phyloP scores from a whole-genome alignment of 2,797 vertebrate species.

The Brachyalestes nurse region DNA sequence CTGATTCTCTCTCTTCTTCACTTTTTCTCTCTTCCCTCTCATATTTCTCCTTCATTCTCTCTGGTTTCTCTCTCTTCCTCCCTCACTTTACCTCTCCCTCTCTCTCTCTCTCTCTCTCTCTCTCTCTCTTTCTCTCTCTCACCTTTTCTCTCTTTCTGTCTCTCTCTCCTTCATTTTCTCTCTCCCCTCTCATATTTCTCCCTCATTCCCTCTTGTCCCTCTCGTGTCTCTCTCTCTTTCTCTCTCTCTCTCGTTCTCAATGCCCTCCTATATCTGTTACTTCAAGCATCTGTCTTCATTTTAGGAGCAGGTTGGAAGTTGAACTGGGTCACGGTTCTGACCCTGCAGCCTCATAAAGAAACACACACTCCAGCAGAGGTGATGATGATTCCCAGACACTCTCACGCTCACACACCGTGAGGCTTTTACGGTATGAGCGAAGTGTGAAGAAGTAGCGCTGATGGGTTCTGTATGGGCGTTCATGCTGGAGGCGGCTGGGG shows the following conservation, averaged over 20 bases:
- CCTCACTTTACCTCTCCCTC: neutral
- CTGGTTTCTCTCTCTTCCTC: slow-evolving; percentile 18
- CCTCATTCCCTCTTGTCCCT: neutral
- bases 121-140: neutral
- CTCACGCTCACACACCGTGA: slow-evolving; percentile 16
- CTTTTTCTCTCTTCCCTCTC: neutral
- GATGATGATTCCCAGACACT: slow-evolving; percentile 44
- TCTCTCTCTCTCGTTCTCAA: neutral
- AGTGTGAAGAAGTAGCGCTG: slow-evolving; percentile 29
- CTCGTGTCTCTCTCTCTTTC: neutral
- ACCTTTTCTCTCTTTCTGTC: neutral
- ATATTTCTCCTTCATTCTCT: no score
- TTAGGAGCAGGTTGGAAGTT: slow-evolving; percentile 22
- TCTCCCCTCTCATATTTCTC: neutral
- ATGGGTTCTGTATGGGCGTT: slow-evolving; percentile 8
- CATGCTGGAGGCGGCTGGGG: slow-evolving; percentile 18
- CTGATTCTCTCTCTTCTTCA: neutral
- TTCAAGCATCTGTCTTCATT: slow-evolving; percentile 25
- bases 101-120: neutral
- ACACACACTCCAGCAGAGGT: neutral
- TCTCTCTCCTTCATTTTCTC: neutral
- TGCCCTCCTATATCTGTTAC: neutral
- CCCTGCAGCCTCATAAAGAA: slow-evolving; percentile 30
- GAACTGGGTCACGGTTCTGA: slow-evolving; percentile 25
- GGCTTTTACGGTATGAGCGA: slow-evolving; percentile 31